Conservation (phyloP, 2,888 invertebrate genomes). For the Cryptocephalus moraei region DNA sequence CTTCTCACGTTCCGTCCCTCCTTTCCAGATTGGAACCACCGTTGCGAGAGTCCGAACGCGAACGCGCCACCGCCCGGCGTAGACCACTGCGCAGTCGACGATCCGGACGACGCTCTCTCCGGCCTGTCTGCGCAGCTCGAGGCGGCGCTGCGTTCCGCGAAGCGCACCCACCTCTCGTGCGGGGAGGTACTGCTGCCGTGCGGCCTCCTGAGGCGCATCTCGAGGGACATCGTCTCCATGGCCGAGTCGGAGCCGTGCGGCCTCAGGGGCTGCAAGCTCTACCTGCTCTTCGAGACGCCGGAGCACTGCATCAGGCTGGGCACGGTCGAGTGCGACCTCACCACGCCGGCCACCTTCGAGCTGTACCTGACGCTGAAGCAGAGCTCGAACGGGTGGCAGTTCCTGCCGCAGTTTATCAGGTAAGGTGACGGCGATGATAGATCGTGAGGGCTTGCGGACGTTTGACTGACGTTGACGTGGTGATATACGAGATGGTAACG, state of each 20-base stretch:
- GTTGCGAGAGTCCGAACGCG: neutral
- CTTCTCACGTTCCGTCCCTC: slow-evolving; percentile 1
- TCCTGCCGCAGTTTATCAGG: slow-evolving; percentile 82
- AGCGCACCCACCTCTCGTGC: slow-evolving; percentile 68
- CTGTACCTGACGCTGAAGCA: slow-evolving; percentile 79
- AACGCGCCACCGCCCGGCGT: slow-evolving; percentile 16
- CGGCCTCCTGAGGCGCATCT: slow-evolving; percentile 68
- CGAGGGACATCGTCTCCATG: slow-evolving; percentile 68
- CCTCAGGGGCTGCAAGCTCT: slow-evolving; percentile 75
- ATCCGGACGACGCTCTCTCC: slow-evolving; percentile 44
- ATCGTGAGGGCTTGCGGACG: neutral
- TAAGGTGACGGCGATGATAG: slow-evolving; percentile 25
- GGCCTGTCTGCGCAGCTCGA: slow-evolving; percentile 68
- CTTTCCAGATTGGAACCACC: slow-evolving; percentile 32
- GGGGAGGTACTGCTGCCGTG: slow-evolving; percentile 81
- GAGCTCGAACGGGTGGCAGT: slow-evolving; percentile 75
- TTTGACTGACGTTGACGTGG: too few species aligned
- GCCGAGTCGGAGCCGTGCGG: slow-evolving; percentile 88
- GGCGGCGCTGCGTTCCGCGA: slow-evolving; percentile 68
- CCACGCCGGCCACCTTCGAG: slow-evolving; percentile 82
- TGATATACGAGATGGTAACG: too few species aligned
- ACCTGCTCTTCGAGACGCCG: slow-evolving; percentile 69
- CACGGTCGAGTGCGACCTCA: slow-evolving; percentile 73
- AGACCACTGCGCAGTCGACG: slow-evolving; percentile 18
- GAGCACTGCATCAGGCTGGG: slow-evolving; percentile 54